Evolutionary conservation across 2,113 vertebrate genomes (phyloP).

Genomic region (Hepsetus odoe): DNA sequence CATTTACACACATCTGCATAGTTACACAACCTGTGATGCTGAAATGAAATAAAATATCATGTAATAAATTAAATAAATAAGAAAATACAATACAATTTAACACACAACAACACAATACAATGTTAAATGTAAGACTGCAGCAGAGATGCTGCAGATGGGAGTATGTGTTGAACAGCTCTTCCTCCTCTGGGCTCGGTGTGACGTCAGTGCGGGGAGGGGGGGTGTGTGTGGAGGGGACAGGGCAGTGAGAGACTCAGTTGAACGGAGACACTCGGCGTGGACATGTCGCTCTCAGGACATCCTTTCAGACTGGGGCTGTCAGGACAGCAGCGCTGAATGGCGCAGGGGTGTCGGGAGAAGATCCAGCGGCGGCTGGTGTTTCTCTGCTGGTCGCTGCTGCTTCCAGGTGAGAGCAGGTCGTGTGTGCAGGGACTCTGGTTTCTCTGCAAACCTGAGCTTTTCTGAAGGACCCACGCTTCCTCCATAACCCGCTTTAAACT

Average conservation of each 20-base stretch:
- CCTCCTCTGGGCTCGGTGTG: background rate
- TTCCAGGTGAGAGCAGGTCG: constrained; percentile 68
- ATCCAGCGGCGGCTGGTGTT: constrained; percentile 56
- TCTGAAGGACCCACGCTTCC: background rate
- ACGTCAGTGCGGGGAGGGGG: constrained; percentile 1
- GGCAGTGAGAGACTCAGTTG: too few relatives aligned
- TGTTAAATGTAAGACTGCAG: background rate
- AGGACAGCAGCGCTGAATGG: constrained; percentile 68
- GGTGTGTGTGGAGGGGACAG: background rate
- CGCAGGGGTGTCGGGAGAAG: constrained; percentile 67
- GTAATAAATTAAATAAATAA: too few relatives aligned
- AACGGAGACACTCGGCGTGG: background rate
- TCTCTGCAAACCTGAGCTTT: too few relatives aligned
- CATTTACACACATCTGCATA: too few relatives aligned
- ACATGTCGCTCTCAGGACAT: constrained; percentile 44
- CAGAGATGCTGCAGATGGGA: background rate
- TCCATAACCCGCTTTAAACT: too few relatives aligned
- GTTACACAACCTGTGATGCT: too few relatives aligned
- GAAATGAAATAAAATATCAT: too few relatives aligned
- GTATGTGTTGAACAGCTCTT: too few relatives aligned
- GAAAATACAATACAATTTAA: too few relatives aligned
- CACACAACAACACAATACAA: too few relatives aligned
- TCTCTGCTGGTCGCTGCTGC: constrained; percentile 64
- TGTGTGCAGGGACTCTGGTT: too few relatives aligned
- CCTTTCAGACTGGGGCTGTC: constrained; percentile 59